Base-by-base conservation (phyloP, 2,113 vertebrate genomes). In the Ptilorrhoa leucosticta region DNA sequence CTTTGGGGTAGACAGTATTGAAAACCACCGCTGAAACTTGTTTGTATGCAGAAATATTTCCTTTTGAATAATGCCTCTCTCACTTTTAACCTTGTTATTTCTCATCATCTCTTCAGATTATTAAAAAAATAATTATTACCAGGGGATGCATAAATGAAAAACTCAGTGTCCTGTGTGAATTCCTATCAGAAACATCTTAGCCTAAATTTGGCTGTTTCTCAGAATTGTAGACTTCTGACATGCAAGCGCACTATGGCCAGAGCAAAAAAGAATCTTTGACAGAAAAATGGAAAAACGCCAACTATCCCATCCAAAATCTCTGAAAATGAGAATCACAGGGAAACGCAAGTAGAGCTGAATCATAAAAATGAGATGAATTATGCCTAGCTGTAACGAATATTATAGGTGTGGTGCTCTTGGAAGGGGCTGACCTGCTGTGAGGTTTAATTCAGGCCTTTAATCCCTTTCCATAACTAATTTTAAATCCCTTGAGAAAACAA, bases 361-460 rank as follows among this genome's bases (percentile, higher is more conserved):
- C 75, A 93, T 66, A 75, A 88, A 90, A 81, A 50, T 39, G 12
- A 89, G 57, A 69, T 60, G 11, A 90, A 64, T 40, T 80, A 68
- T 61, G 70, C 88, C 77, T 53, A 56, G 51, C 19, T 87, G 51
- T 71, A 86, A 93, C 44, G 33, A 75, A 57, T 70, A 30, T 51
- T 50, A 86, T 37, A 66, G 66, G 87, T 80, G 61, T 61, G 70
- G 89, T 71, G 60, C 68, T 66, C 77, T 94, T 71, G 48, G 63
- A 97, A 88, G 23, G 45, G 88, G 61, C 23, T 71, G 90, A 88
- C 95, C 92, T 94, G 92, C 78, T 47, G 47, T 40, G 85, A 80
- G n/a, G 40, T 87, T 97, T 94, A 80, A 97, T 96, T 96, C 85
- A 84, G 70, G 66, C 80, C 70, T 92, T 81, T 89, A 81, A 95